Percentiles rank a stretch among this genome's conserved stretches.
phyloP scores from a whole-genome alignment of 2,888 invertebrate genomes.

The Drosophila atroscutellata region DNA sequence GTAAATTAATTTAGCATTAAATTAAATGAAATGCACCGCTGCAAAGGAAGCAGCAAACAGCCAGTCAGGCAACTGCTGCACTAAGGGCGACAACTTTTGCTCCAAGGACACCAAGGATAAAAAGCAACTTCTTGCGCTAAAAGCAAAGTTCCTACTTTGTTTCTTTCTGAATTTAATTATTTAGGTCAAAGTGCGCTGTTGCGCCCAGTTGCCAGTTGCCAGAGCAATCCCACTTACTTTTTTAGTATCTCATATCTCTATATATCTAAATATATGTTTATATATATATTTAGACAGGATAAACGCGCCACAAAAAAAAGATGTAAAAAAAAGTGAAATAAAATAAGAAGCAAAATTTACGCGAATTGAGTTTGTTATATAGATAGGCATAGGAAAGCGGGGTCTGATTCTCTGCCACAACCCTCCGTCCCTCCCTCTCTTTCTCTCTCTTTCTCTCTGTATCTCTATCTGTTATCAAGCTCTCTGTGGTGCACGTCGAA shows the following conservation, averaged over 20 bases:
- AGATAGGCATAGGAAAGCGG: slow-evolving; percentile 27
- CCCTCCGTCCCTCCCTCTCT: neutral
- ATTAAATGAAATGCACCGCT: slow-evolving; percentile 69
- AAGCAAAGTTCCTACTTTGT: slow-evolving; percentile 56
- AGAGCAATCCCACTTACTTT: slow-evolving; percentile 67
- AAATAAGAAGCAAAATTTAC: slow-evolving; percentile 49
- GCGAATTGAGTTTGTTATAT: slow-evolving; percentile 69
- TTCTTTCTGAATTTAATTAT: slow-evolving; percentile 73
- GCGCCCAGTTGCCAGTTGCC: slow-evolving; percentile 36
- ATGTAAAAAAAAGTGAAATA: slow-evolving; percentile 17
- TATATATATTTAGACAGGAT: neutral
- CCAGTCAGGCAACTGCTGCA: slow-evolving; percentile 27
- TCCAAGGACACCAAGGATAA: slow-evolving; percentile 45
- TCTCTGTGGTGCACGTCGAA: slow-evolving; percentile 44
- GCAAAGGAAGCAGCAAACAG: slow-evolving; percentile 17
- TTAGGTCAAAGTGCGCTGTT: slow-evolving; percentile 73
- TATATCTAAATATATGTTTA: neutral
- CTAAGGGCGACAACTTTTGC: slow-evolving; percentile 42
- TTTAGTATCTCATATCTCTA: slow-evolving; percentile 3
- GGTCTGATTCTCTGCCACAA: neutral
- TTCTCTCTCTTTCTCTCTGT: neutral
- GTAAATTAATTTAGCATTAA: slow-evolving; percentile 77
- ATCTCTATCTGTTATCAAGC: slow-evolving; percentile 27
- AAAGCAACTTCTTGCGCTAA: slow-evolving; percentile 37
- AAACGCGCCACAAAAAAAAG: neutral